phyloP scores from a whole-genome alignment of 2,888 invertebrate genomes.

The Euphydryas editha region DNA sequence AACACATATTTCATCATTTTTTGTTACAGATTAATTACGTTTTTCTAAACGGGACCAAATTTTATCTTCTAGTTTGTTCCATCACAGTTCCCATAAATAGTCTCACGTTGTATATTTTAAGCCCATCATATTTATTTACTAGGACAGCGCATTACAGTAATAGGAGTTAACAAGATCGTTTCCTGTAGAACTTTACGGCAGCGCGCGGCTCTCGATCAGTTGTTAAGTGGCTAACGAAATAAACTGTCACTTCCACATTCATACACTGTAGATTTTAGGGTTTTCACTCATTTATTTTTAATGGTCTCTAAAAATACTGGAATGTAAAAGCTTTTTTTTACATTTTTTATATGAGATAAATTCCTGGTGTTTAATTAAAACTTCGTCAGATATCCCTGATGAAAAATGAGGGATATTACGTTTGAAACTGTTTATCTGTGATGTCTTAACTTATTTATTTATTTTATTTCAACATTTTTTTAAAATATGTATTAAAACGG shows the following conservation, averaged over 20 bases:
- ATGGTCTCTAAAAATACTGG: constrained; percentile 8
- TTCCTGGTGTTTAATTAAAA: too few relatives aligned
- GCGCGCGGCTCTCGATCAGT: constrained; percentile 52
- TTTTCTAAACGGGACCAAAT: not conserved
- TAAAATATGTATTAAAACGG: too few relatives aligned
- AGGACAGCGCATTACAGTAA: constrained; percentile 29
- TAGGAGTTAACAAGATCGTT: constrained; percentile 42
- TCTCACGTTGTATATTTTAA: not conserved
- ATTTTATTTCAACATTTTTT: too few relatives aligned
- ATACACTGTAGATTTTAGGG: constrained; percentile 36
- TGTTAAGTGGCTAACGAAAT: constrained; percentile 60
- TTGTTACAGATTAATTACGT: not conserved
- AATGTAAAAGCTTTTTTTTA: not conserved
- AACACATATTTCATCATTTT: too few relatives aligned
- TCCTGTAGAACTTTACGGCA: constrained; percentile 42
- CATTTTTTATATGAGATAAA: not conserved
- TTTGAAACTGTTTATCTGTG: too few relatives aligned
- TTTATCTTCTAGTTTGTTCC: not conserved
- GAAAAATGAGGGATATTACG: too few relatives aligned
- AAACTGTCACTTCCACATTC: constrained; percentile 63
- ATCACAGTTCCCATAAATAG: not conserved
- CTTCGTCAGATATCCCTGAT: too few relatives aligned
- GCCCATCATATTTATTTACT: constrained; percentile 17
- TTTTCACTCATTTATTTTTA: constrained; percentile 18
- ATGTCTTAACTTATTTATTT: too few relatives aligned